Conservation (phyloP, 1,140 invertebrate species). For the Copidosoma floridanum region DNA sequence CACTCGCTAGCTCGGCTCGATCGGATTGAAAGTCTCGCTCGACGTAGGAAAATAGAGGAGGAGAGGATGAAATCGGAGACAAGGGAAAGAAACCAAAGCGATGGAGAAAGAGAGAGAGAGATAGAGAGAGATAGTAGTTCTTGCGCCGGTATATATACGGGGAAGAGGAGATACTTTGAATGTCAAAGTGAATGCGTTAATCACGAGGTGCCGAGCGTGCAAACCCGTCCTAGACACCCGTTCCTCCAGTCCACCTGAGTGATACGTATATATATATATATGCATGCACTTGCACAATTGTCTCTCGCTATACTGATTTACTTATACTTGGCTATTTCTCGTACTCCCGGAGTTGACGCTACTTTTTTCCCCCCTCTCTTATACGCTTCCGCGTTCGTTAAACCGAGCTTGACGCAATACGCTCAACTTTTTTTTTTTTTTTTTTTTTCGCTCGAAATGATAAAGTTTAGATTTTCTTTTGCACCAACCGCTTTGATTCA, state of each 20-base stretch:
- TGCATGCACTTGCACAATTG: neutral
- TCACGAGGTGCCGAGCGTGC: slow-evolving; percentile 29
- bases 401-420: too few relatives aligned
- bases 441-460: too few relatives aligned
- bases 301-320: too few relatives aligned
- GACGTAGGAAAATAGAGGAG: neutral
- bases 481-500: too few relatives aligned
- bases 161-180: slow-evolving; percentile 28
- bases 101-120: neutral
- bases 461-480: too few relatives aligned
- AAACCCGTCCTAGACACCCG: slow-evolving; percentile 32
- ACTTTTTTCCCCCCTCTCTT: too few relatives aligned
- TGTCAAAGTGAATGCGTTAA: slow-evolving; percentile 37
- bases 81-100: neutral
- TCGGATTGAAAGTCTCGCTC: neutral
- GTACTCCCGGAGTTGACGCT: too few relatives aligned
- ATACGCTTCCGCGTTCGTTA: too few relatives aligned
- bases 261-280: neutral
- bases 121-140: neutral
- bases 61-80: neutral
- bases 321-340: too few relatives aligned
- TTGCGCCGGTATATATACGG: neutral
- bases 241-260: slow-evolving; percentile 11
- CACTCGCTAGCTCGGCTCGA: neutral
- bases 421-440: too few relatives aligned